These are phyloP conservation scores for Hybognathus amarus DNA, from an alignment of 2,797 vertebrate genomes.

Conservation along the genomic window DNA sequence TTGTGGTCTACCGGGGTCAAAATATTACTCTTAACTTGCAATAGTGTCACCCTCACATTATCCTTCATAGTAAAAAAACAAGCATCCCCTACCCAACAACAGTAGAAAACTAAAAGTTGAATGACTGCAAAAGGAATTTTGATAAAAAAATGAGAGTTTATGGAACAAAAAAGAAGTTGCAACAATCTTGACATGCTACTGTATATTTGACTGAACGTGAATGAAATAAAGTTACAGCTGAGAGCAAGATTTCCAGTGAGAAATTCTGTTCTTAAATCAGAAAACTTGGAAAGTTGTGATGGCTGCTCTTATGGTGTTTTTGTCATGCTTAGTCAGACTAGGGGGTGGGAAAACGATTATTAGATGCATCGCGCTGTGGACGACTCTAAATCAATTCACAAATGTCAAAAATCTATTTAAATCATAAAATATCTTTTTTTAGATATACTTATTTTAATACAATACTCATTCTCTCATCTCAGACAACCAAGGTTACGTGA, in stretches of 20 bases:
- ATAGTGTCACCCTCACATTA: constrained; percentile 1
- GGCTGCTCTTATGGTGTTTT: too few species aligned
- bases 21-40: not conserved
- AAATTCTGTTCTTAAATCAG: not conserved
- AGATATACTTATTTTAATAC: too few species aligned
- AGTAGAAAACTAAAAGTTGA: not conserved
- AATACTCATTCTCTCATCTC: too few species aligned
- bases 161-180: too few species aligned
- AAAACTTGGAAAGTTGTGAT: too few species aligned
- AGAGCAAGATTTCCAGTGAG: not conserved
- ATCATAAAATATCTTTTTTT: too few species aligned
- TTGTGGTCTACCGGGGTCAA: not conserved
- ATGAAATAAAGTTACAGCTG: not conserved
- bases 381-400: too few species aligned
- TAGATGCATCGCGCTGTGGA: too few species aligned
- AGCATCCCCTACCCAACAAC: not conserved
- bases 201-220: not conserved
- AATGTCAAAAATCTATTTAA: too few species aligned
- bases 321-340: too few species aligned
- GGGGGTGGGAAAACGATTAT: too few species aligned
- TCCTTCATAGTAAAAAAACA: not conserved
- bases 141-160: not conserved
- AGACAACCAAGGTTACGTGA: too few species aligned
- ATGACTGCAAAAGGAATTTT: not conserved
- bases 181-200: not conserved